phyloP scores from a whole-genome alignment of 2,797 vertebrate genomes.

The Gephyroberyx darwinii region DNA sequence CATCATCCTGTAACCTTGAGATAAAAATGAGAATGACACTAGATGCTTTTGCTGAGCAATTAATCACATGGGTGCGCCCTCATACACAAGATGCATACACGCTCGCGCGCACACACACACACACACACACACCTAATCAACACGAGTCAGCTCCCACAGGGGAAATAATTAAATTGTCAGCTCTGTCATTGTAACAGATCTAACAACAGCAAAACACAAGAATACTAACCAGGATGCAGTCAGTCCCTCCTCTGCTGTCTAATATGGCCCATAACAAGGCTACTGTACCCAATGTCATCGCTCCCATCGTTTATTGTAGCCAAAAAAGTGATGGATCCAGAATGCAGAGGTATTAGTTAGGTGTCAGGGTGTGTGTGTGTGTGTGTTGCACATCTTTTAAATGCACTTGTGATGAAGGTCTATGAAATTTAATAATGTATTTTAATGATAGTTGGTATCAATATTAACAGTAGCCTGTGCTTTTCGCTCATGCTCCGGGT shows the following conservation, averaged over 20 bases:
- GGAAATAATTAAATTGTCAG: slow-evolving; percentile 70
- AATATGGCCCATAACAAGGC: slow-evolving; percentile 38
- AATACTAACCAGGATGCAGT: slow-evolving; percentile 58
- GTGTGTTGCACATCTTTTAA: slow-evolving; percentile 31
- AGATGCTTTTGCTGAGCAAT: slow-evolving; percentile 64
- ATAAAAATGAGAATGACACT: slow-evolving; percentile 71
- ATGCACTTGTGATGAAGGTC: slow-evolving; percentile 46
- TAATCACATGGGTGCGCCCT: slow-evolving; percentile 61
- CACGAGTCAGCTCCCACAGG: slow-evolving; percentile 60
- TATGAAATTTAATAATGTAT: slow-evolving; percentile 54
- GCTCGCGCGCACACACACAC: neutral
- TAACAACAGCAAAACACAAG: slow-evolving; percentile 53
- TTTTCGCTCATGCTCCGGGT: slow-evolving; percentile 27
- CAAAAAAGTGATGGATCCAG: slow-evolving; percentile 30
- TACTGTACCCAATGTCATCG: slow-evolving; percentile 32
- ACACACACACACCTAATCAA: slow-evolving; percentile 60
- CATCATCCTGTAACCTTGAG: slow-evolving; percentile 77
- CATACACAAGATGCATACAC: slow-evolving; percentile 31
- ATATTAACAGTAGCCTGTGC: slow-evolving; percentile 32
- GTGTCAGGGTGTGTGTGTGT: slow-evolving; percentile 14
- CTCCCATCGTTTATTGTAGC: slow-evolving; percentile 31
- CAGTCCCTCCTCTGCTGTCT: slow-evolving; percentile 27
- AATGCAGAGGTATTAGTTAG: slow-evolving; percentile 1
- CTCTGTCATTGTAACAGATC: slow-evolving; percentile 66
- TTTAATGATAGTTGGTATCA: slow-evolving; percentile 58